Evolutionary conservation across 2,888 invertebrate species (phyloP).

Genomic region (Allolobophora icterica): DNA sequence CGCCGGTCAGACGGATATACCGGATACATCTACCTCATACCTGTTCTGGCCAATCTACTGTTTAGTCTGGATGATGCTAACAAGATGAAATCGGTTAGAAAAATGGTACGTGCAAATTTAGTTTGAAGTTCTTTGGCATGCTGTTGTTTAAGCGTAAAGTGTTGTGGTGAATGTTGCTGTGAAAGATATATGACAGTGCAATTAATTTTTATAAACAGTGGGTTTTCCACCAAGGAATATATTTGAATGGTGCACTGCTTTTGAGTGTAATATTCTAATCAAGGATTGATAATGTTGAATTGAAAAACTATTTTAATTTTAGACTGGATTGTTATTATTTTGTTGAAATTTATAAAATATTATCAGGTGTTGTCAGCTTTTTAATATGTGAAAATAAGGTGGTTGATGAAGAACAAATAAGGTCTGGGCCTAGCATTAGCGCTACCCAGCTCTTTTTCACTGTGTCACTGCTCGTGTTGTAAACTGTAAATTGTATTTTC

Average conservation of each 20-base stretch:
- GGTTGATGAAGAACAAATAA: neutral
- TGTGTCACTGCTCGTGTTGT: too few species aligned
- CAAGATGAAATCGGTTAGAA: slow-evolving; percentile 77
- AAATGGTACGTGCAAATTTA: slow-evolving; percentile 65
- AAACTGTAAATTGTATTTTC: neutral
- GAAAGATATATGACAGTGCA: neutral
- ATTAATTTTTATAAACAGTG: neutral
- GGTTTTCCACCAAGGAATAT: neutral
- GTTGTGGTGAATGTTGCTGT: neutral
- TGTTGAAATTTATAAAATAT: neutral
- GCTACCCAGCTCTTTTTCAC: neutral
- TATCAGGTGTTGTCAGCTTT: neutral
- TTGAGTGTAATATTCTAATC: neutral
- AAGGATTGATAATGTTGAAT: neutral
- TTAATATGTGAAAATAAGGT: neutral
- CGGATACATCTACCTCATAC: slow-evolving; percentile 69
- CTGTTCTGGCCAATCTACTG: slow-evolving; percentile 81
- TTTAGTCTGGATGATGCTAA: slow-evolving; percentile 84
- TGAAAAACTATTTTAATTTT: neutral
- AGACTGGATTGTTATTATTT: neutral
- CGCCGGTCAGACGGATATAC: slow-evolving; percentile 62
- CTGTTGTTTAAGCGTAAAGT: neutral
- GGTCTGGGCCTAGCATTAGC: neutral
- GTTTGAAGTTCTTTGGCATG: neutral
- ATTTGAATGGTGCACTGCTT: neutral